Evolutionary conservation across 2,113 vertebrate genomes (phyloP), one percentile per base, ranked within the genome.

Genomic region (Lepus timidus): DNA sequence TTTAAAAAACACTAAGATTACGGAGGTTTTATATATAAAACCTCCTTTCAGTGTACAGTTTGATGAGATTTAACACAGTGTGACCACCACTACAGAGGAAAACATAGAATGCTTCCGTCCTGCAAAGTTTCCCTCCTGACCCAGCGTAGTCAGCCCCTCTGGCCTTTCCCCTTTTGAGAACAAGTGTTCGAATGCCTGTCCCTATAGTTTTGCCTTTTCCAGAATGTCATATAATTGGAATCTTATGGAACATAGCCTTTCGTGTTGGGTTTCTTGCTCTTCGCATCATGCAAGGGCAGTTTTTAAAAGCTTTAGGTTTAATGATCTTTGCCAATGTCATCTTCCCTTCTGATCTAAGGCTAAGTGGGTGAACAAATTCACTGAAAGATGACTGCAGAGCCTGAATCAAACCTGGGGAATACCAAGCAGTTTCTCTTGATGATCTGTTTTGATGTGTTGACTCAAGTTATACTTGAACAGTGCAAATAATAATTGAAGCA

Each of bases 281-380:
- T 81, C 52, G 39, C 6, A 22, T 86, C 61, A 84, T 13, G 4
- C 33, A 78, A 80, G 5, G 17, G 23, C 67, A 23, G 8, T 67
- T 90, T 93, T 81, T 70, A 71, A 91, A 96, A 92, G 71, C 61
- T 88, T 84, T 23, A 13, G 49, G 36, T 25, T 58, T 61, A 61
- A 29, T 49, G n/a, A 76, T 91, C 27, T 64, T 58, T 92, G 85
- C 31, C 73, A 88, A 96, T 62, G 76, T 83, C 73, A 65, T 67
- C 80, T 87, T 36, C 52, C 33, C 68, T 87, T 81, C 76, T 82
- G 78, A 85, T 36, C 49, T 19, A n/a, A 78, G 33, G 8, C 25
- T 76, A 80, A 89, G 80, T 86, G 68, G 20, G 19, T 70, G 31
- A 96, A 73, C 51, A 93, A 31, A 87, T 33, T 79, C 19, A 8